Percentiles rank a stretch among this genome's conserved stretches.
phyloP scores from a whole-genome alignment of 1,140 invertebrate species.

The Drosophila takahashii region DNA sequence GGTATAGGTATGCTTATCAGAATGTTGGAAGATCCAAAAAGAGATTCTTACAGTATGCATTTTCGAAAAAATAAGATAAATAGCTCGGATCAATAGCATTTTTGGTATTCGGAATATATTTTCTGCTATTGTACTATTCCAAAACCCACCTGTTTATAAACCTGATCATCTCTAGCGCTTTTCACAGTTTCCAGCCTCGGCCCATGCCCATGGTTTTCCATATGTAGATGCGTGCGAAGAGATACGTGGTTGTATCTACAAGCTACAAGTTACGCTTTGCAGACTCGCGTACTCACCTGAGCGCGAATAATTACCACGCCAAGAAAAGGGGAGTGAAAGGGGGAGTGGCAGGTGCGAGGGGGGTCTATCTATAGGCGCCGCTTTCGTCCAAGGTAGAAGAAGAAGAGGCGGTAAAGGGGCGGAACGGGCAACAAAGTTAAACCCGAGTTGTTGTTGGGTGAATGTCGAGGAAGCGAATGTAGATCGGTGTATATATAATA shows the following conservation, averaged over 20 bases:
- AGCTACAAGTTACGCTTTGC: conserved; percentile 81
- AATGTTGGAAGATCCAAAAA: no score
- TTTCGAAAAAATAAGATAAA: no score
- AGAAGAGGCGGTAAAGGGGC: conserved; percentile 52
- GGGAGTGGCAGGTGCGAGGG: neutral
- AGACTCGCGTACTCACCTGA: conserved; percentile 79
- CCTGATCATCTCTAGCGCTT: conserved; percentile 34
- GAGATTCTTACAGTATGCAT: no score
- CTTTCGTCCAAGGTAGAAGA: conserved; percentile 48
- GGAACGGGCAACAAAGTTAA: conserved; percentile 49
- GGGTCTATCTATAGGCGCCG: conserved; percentile 48
- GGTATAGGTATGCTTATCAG: no score
- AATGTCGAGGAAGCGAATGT: conserved; percentile 68
- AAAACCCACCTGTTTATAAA: neutral
- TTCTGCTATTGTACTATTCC: neutral
- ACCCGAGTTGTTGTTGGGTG: conserved; percentile 31
- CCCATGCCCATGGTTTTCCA: conserved; percentile 55
- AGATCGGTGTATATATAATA: conserved; percentile 39
- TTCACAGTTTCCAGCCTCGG: conserved; percentile 8
- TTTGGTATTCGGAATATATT: neutral
- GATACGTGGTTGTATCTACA: conserved; percentile 78
- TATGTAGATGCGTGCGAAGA: conserved; percentile 75
- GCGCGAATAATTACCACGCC: conserved; percentile 81
- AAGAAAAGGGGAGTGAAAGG: conserved; percentile 9
- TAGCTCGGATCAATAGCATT: no score